Conservation (phyloP, 2,113 vertebrate species). For the Pimephales promelas region DNA sequence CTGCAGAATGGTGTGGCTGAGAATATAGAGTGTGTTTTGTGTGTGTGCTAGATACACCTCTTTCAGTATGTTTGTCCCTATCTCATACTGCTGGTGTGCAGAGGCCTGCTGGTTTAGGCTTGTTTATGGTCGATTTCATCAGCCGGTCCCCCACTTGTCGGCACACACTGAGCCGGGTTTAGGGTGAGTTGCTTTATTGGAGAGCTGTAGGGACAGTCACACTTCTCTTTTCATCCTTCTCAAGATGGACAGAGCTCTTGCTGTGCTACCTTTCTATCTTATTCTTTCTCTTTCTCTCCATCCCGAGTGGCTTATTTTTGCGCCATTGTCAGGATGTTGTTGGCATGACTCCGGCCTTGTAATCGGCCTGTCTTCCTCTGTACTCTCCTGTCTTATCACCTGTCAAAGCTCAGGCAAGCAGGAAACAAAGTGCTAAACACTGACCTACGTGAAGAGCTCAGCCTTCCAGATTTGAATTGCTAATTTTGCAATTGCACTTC, state of each 20-base stretch:
- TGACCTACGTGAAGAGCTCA: conserved; percentile 36
- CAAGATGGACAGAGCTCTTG: conserved; percentile 44
- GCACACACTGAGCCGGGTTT: conserved; percentile 38
- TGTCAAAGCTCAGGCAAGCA: conserved; percentile 50
- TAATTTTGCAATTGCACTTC: conserved; percentile 47
- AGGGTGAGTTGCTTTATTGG: conserved; percentile 56
- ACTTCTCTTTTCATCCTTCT: conserved; percentile 44
- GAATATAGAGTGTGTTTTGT: conserved; percentile 30
- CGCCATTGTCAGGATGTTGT: conserved; percentile 33
- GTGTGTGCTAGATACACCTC: background rate
- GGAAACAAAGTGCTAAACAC: conserved; percentile 44
- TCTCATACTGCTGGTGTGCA: conserved; percentile 48
- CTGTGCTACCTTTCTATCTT: conserved; percentile 39
- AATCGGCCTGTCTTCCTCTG: conserved; percentile 55
- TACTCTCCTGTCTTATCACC: conserved; percentile 55
- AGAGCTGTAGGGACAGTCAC: conserved; percentile 51
- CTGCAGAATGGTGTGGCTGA: conserved; percentile 7
- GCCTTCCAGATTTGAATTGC: conserved; percentile 29
- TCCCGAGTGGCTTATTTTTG: conserved; percentile 48
- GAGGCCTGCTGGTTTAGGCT: conserved; percentile 48
- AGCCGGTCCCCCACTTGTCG: conserved; percentile 42
- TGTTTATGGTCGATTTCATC: conserved; percentile 59
- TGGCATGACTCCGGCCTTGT: conserved; percentile 38
- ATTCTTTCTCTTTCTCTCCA: conserved; percentile 1
- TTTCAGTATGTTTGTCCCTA: conserved; percentile 45